Evolutionary conservation across 2,113 vertebrate species (phyloP).

Genomic region (Mirounga angustirostris): DNA sequence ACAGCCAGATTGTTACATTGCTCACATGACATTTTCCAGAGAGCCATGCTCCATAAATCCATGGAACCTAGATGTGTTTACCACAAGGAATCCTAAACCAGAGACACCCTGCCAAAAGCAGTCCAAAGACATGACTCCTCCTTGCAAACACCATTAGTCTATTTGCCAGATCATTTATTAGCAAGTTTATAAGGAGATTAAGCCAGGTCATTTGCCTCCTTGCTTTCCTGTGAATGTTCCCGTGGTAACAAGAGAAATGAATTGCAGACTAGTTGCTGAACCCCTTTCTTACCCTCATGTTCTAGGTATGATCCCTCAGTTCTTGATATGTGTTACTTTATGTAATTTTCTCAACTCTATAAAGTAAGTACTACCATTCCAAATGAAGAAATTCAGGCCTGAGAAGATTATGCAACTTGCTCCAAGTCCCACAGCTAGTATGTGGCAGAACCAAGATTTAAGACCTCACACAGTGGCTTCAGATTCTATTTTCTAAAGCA

Average conservation of each 20-base stretch:
- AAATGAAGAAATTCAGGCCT: conserved; percentile 44
- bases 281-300: neutral
- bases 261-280: neutral
- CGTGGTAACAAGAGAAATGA: neutral
- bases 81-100: conserved; percentile 42
- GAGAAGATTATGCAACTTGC: neutral
- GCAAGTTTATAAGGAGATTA: conserved; percentile 14
- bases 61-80: neutral
- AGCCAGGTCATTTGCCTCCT: neutral
- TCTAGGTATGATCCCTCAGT: neutral
- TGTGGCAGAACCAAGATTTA: conserved; percentile 24
- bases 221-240: neutral
- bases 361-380: conserved; percentile 6
- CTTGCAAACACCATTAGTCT: conserved; percentile 33
- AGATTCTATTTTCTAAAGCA: neutral
- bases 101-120: neutral
- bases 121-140: neutral
- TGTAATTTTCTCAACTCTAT: neutral
- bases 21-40: conserved; percentile 30
- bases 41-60: neutral
- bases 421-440: conserved; percentile 27
- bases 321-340: neutral
- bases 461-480: neutral
- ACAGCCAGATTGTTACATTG: neutral
- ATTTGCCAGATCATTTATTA: conserved; percentile 19